These are phyloP conservation scores for Pentamera pediparva DNA, from an alignment of 53 echinoderm and acorn worm species.

Conservation along the genomic window DNA sequence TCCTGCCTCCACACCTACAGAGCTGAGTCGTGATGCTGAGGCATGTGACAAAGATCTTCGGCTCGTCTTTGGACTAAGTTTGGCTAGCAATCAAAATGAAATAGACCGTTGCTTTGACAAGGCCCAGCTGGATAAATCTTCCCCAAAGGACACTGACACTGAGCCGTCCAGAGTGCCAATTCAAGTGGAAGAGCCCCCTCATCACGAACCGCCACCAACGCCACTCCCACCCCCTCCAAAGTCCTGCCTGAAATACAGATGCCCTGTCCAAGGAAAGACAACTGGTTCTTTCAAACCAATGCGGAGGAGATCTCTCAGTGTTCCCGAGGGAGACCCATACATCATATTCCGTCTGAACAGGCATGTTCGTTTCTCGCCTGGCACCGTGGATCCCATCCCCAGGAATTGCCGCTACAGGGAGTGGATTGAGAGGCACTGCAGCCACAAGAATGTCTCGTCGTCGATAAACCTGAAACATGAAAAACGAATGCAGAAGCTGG, in stretches of 20 bases:
- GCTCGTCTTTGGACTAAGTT: too few relatives aligned
- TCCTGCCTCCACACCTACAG: too few relatives aligned
- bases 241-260: neutral
- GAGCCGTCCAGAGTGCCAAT: neutral
- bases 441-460: conserved; percentile 4
- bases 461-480: conserved; percentile 74
- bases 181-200: neutral
- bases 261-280: neutral
- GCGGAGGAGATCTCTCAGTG: conserved; percentile 34
- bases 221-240: conserved; percentile 1
- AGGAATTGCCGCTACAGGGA: conserved; percentile 71
- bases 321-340: conserved; percentile 34
- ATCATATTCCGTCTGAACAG: conserved; percentile 29
- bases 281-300: neutral
- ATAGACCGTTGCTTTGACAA: too few relatives aligned
- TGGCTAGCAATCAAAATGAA: too few relatives aligned
- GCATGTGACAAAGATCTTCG: too few relatives aligned
- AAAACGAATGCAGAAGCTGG: conserved; percentile 84
- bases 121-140: neutral
- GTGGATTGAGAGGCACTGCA: conserved; percentile 65
- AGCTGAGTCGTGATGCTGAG: too few relatives aligned
- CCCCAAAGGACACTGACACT: neutral
- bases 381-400: conserved; percentile 65
- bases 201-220: conserved; percentile 6
- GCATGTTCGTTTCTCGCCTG: conserved; percentile 79